Percentiles rank a stretch among this genome's conserved stretches.
These are phyloP conservation scores for Greenwoodochromis staneri DNA, from an alignment of 2,113 vertebrate species.

Conservation along the genomic window DNA sequence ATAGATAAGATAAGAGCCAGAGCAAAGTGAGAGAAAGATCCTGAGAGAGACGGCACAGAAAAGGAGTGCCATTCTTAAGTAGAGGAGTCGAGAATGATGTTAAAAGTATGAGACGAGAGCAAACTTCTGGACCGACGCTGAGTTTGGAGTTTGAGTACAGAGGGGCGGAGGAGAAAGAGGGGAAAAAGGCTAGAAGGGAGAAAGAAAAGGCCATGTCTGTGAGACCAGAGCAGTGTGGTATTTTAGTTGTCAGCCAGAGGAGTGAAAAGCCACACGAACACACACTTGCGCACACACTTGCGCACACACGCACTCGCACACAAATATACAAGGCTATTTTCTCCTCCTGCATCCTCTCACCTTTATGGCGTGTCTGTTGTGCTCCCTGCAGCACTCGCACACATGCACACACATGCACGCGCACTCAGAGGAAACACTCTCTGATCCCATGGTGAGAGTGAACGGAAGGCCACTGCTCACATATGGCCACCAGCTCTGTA, in stretches of 20 bases:
- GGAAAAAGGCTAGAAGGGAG: neutral
- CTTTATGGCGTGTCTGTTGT: slow-evolving; percentile 21
- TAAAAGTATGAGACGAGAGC: neutral
- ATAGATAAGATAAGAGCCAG: slow-evolving; percentile 14
- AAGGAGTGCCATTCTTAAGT: neutral
- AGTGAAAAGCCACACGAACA: slow-evolving; percentile 25
- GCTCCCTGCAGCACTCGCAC: neutral
- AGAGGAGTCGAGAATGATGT: neutral
- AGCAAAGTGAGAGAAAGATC: neutral
- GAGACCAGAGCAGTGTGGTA: slow-evolving; percentile 23
- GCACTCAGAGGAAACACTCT: slow-evolving; percentile 14
- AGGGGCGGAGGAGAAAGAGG: neutral
- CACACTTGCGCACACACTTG: neutral
- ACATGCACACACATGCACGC: neutral
- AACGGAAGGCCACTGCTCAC: slow-evolving; percentile 32
- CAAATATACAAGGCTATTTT: slow-evolving; percentile 31
- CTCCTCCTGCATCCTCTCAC: slow-evolving; percentile 32
- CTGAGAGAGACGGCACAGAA: neutral
- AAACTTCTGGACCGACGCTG: neutral
- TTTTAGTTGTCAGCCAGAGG: slow-evolving; percentile 45
- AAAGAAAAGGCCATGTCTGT: slow-evolving; percentile 44
- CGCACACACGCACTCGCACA: neutral
- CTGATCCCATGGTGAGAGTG: slow-evolving; percentile 46
- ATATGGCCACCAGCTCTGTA: slow-evolving; percentile 14
- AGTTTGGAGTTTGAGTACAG: neutral